Evolutionary conservation across 2,797 vertebrate species (phyloP), one percentile per base, ranked within the genome.

Genomic region (Novumbra hubbsi): DNA sequence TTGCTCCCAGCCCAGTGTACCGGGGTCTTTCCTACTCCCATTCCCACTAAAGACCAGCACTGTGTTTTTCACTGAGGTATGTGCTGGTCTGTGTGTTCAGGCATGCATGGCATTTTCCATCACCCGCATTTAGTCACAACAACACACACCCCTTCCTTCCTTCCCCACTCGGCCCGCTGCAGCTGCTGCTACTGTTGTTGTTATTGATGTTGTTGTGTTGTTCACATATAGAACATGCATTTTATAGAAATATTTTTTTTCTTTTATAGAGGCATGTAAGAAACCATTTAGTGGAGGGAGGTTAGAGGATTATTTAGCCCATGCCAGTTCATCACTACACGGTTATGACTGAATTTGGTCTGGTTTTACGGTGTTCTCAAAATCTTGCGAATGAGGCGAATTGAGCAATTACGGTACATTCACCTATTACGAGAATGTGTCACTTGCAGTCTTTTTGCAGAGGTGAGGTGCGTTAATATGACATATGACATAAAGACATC

Each of bases 101-200:
- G 93, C 90, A 94, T 70, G 92, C 86, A 82, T 84, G 91, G 93
- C 88, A 94, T 93, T 94, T 94, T 93, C 91, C 88, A 89, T 88
- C 85, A 89, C 90, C 86, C 88, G 81, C 84, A 74, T 87, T 90
- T 76, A 90, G 79, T 86, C 88, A 86, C 84, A 89, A 79, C 88
- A 90, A 89, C 77, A 70, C 63, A 87, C 80, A 79, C 73, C 64
- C 76, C 78, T 88, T 84, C 84, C 78, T 85, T 86, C 81, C 86
- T 84, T 84, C 73, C 60, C 84, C 89, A 85, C n/a, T 38, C 45
- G 48, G 17, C 65, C 50, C 64, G 81, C 87, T 76, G 76, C 64
- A 64, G 72, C 73, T 24, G 66, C 17, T 49, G 49, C 16, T 30
- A 27, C 45, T 19, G 60, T 34, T 66, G 71, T 70, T 68, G 34